Evolutionary conservation across 2,797 vertebrate genomes (phyloP).

Genomic region (Gambusia yucatana): DNA sequence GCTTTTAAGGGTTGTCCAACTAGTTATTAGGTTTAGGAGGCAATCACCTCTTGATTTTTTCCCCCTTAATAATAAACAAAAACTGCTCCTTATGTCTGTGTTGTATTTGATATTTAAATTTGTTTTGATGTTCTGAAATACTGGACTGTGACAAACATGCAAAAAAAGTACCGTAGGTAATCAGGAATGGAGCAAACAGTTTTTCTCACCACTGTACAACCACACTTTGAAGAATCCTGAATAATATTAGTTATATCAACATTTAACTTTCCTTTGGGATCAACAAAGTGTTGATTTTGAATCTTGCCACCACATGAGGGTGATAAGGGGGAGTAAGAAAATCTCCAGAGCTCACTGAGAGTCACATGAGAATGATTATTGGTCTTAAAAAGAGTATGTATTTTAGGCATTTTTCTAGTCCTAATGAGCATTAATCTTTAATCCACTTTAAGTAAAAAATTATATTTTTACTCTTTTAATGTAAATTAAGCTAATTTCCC

Average conservation of each 20-base stretch:
- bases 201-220: background rate
- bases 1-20: too few species aligned
- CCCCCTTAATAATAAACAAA: too few species aligned
- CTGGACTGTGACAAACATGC: too few species aligned
- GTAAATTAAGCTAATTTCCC: slow-evolving; percentile 24
- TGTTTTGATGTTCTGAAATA: too few species aligned
- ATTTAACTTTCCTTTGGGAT: background rate
- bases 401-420: background rate
- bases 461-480: slow-evolving; percentile 12
- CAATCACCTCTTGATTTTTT: too few species aligned
- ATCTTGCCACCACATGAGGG: background rate
- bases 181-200: too few species aligned
- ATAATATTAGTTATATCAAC: background rate
- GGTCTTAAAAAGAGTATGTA: background rate
- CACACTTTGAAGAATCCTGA: background rate
- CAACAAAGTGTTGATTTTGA: background rate
- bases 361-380: background rate
- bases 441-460: background rate
- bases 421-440: background rate
- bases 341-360: background rate
- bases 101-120: too few species aligned
- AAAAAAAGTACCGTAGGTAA: too few species aligned
- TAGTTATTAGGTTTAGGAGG: too few species aligned
- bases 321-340: background rate
- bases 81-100: too few species aligned